Evolutionary conservation across 2,888 invertebrate genomes (phyloP).

Genomic region (Cordilura impudica): DNA sequence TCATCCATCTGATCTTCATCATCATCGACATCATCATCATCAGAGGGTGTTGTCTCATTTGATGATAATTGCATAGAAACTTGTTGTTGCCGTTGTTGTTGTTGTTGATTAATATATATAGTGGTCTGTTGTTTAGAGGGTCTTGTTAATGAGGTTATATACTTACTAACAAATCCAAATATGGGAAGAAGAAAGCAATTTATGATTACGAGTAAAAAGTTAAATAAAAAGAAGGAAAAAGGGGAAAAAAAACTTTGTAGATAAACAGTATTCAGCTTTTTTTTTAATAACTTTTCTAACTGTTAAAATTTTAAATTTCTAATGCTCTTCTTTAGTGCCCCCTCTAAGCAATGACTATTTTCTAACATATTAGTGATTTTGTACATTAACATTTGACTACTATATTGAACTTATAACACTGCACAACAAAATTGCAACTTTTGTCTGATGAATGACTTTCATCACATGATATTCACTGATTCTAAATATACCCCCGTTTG

Average conservation of each 20-base stretch:
- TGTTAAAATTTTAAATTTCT: no score
- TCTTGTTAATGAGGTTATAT: constrained; percentile 72
- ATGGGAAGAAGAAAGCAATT: constrained; percentile 45
- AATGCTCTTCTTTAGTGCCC: no score
- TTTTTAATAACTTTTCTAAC: no score
- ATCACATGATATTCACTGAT: no score
- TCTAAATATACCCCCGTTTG: no score
- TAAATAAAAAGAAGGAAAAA: constrained; percentile 14
- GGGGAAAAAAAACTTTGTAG: background rate
- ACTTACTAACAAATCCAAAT: constrained; percentile 72
- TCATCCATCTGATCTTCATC: constrained; percentile 75
- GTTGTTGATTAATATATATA: constrained; percentile 78
- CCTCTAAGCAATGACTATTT: no score
- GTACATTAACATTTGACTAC: no score
- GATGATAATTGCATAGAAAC: constrained; percentile 61
- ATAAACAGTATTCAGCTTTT: background rate
- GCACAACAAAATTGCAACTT: no score
- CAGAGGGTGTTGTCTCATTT: constrained; percentile 64
- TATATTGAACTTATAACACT: no score
- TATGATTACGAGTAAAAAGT: constrained; percentile 4
- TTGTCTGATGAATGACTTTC: no score
- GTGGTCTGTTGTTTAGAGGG: constrained; percentile 64
- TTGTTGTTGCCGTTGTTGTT: constrained; percentile 45
- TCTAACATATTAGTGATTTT: no score
- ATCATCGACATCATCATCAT: constrained; percentile 61